Evolutionary conservation across 2,113 vertebrate genomes (phyloP), one percentile per base, ranked within the genome.

Genomic region (Chlamydotis undulata): DNA sequence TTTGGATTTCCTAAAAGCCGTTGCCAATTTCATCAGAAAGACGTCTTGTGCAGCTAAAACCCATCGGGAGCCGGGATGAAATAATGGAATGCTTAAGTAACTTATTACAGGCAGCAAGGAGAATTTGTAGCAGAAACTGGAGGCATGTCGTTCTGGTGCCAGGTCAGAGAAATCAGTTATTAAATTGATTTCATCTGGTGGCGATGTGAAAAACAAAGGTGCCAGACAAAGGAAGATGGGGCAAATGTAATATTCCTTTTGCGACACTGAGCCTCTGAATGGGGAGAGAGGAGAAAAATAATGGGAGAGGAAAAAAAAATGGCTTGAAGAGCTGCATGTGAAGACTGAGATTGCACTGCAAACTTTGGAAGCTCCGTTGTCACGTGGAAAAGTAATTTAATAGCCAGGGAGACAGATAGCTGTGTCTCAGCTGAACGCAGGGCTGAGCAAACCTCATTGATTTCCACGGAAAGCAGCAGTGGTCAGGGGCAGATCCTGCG

Each of bases 81-180:
- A 93, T 90, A 93, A 91, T 91, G 94, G 96, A 95, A 96, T 96
- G 89, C 95, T 94, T 95, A 96, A 97, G 95, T 95, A 95, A 96
- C 95, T 93, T 93, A 69, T 87, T 96, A 82, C 55, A 93, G 92
- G 74, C 95, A 95, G 95, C 90, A 61, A 95, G 70, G 73, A 95
- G 90, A 93, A 94, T 96, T 93, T 90, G 83, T 57, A 75, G 77
- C 83, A 92, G 96, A 49, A 96, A 95, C 80, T 65, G 74, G 83
- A 25, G 90, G 95, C 91, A 89, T 90, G 86, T 92, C 89, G n/a
- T 52, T 81, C 83, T 82, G 45, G 65, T 94, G 94, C 96, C 96
- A 93, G 96, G 86, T 85, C 83, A 64, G 80, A 76, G 65, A 82
- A 91, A 89, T 73, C 83, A 55, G 43, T 64, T 84, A 28, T 26